Evolutionary conservation across 2,888 invertebrate genomes (phyloP), one percentile per base, ranked within the genome.

Genomic region (Drosophila stalkeri): DNA sequence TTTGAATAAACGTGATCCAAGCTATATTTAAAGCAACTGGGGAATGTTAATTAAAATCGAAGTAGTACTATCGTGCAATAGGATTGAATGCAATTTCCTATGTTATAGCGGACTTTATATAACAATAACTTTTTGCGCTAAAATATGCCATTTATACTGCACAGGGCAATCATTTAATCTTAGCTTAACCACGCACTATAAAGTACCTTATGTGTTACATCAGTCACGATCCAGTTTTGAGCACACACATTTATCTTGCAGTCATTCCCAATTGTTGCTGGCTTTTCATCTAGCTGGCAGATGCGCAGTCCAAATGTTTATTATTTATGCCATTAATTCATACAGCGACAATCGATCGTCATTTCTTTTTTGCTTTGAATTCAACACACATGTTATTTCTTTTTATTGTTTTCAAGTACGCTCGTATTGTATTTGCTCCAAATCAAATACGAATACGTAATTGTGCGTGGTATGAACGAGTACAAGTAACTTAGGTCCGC

Each of bases 11-110:
- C 47, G 46, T 62, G 33, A 66, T 31, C 60, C 43, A 43, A 43
- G 54, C 18, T 43, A 55, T 47, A 35, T 35, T 16, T 55, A 66
- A 61, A 54, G 49, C 31, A 37, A 44, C 46, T 55, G 37, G 44
- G 68, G 56, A 74, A 77, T 77, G 68, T 75, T 77, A 81, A 80
- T 81, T 80, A 68, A 59, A 62, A 64, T 49, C 44, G 60, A 46
- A 63, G 54, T 60, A 69, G 66, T 72, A 72, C 75, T 83, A 81
- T 75, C 72, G 70, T 72, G 68, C 75, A 68, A 60, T 35, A 59
- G 72, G 62, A 64, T 68, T 59, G 64, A 51, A 54, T 9, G 35
- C 62, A 55, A 61, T 55, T 51, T 44, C 44, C 33, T 44, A 51
- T 64, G 14, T 14, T 20, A 16, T 2, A 59, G 46, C 57, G 18